Conservation (phyloP, 2,797 vertebrate species). For the Oophaga sylvatica region DNA sequence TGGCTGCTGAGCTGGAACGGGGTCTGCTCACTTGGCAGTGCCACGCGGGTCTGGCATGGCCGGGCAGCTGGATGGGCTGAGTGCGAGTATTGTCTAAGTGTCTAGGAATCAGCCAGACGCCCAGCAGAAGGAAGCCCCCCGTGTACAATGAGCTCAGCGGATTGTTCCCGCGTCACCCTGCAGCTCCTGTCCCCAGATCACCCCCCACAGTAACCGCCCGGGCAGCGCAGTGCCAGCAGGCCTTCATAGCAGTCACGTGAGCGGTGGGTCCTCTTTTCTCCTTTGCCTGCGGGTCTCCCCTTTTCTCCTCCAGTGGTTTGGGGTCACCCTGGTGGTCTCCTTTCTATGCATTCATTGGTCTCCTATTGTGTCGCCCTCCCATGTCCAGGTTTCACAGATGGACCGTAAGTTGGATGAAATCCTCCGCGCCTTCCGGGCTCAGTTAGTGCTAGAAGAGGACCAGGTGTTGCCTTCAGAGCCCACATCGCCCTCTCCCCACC, state of each 20-base stretch:
- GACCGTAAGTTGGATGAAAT: conserved; percentile 56
- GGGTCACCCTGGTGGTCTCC: background rate
- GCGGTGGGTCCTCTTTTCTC: background rate
- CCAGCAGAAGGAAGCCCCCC: conserved; percentile 26
- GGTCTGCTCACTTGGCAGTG: conserved; percentile 45
- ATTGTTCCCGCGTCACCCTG: conserved; percentile 36
- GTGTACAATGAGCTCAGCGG: conserved; percentile 31
- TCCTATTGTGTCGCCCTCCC: background rate
- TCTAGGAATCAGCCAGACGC: conserved; percentile 33
- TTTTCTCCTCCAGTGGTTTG: background rate
- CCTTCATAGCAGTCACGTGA: background rate
- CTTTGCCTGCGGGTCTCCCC: background rate
- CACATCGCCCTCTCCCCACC: conserved; percentile 24
- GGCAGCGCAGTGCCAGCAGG: background rate
- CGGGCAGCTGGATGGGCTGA: conserved; percentile 32
- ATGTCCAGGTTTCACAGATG: conserved; percentile 42
- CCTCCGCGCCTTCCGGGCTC: conserved; percentile 48
- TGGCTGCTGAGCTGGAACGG: conserved; percentile 42
- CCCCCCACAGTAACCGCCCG: background rate
- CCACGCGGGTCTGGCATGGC: conserved; percentile 25
- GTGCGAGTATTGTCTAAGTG: conserved; percentile 36
- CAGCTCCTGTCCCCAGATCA: conserved; percentile 23
- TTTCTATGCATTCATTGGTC: background rate
- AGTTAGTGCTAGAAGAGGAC: conserved; percentile 58
- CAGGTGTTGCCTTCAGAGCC: conserved; percentile 2